A percentile compares a stretch with the other conserved stretches of the same genome.
phyloP scores from a whole-genome alignment of 2,113 vertebrate species.

The Erythrocercus mccallii region DNA sequence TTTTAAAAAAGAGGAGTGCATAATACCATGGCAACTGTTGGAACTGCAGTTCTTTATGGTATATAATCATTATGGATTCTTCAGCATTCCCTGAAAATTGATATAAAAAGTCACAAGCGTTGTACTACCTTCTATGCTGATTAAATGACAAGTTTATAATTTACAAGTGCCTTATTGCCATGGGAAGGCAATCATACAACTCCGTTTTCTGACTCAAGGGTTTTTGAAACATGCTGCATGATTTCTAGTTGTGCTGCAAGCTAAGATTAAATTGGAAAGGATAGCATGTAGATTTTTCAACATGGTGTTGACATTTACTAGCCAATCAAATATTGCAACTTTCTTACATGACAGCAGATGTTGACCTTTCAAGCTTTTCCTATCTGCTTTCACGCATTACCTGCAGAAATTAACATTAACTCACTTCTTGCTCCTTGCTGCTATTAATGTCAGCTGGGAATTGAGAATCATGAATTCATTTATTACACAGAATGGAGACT shows the following conservation, averaged over 20 bases:
- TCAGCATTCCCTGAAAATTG: constrained; percentile 72
- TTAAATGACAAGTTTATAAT: constrained; percentile 82
- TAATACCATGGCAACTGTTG: constrained; percentile 80
- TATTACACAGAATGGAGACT: constrained; percentile 74
- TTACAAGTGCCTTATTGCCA: constrained; percentile 79
- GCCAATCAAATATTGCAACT: constrained; percentile 77
- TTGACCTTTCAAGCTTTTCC: constrained; percentile 79
- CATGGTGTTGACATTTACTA: constrained; percentile 80
- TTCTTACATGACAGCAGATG: constrained; percentile 78
- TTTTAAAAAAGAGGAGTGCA: constrained; percentile 65
- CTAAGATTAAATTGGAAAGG: constrained; percentile 76
- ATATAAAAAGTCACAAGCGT: constrained; percentile 64
- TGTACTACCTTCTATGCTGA: constrained; percentile 75
- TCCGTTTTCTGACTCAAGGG: constrained; percentile 74
- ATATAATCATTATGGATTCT: constrained; percentile 77
- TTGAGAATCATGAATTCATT: constrained; percentile 81
- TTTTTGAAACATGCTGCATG: constrained; percentile 73
- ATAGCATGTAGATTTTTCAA: constrained; percentile 77
- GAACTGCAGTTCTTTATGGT: constrained; percentile 70
- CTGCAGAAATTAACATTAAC: constrained; percentile 84
- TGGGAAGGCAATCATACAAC: constrained; percentile 78
- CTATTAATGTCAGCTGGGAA: constrained; percentile 79
- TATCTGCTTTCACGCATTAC: constrained; percentile 75
- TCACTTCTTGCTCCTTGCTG: constrained; percentile 70
- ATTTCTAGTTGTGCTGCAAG: constrained; percentile 73